Base-by-base conservation (phyloP, 1,140 invertebrate genomes). In the Drosophila littoralis region DNA sequence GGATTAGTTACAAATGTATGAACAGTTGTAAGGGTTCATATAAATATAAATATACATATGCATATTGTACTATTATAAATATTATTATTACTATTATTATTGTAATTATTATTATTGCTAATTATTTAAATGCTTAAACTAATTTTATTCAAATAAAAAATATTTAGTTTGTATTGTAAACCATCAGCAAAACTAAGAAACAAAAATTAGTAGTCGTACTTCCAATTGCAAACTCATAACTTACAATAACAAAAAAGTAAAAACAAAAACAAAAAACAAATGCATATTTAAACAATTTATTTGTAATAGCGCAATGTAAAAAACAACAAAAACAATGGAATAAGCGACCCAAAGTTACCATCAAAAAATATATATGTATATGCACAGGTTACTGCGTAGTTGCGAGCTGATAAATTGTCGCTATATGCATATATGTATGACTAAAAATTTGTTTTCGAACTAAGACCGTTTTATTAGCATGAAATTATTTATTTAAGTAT, bases 241-340 rank as follows among this genome's bases (percentile, higher is more conserved):
- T 73, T 60, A 59, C 22, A 45, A 55, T 1, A 57, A 48, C 45
- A 28, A 60, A 45, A 54, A 52, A n/a, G 48, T 46, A 4, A 15
- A 6, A 36, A n/a, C 7, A 78, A 79, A 76, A 67, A 71, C 60
- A 86, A 68, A 63, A 58, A n/a, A n/a, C n/a, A n/a, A n/a, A 57
- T 45, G 22, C 43, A 77, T 52, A 86, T 75, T 74, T 71, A 78
- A 82, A 72, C 15, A 77, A 88, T 79, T 73, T 83, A 89, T 89
- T 88, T 79, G 58, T 89, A 88, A 89, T 88, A 88, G 84, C 71
- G 75, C 75, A 85, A 85, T 86, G 82, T 75, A 85, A 65, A 81
- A 79, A 59, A n/a, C n/a, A n/a, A n/a, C n/a, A n/a, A n/a, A 67
- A 67, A 81, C 68, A 63, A 51, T 28, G 68, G 58, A 22, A 46